Conservation (phyloP, 2,113 vertebrate species). For the Anguilla japonica region DNA sequence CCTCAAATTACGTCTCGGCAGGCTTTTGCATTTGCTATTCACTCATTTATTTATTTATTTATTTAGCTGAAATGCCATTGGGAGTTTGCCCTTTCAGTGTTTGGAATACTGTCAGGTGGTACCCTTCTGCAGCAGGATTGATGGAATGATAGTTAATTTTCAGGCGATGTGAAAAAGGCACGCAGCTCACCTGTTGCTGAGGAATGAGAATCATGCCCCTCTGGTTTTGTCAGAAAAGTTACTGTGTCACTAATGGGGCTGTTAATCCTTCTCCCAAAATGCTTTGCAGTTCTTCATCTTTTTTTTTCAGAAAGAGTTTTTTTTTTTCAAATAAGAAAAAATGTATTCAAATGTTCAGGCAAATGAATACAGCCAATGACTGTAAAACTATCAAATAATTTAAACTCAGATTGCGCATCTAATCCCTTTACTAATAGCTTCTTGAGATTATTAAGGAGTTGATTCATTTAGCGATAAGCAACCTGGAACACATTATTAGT, state of each 20-base stretch:
- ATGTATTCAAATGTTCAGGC: neutral
- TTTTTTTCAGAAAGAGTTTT: neutral
- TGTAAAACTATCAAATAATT: conserved; percentile 1
- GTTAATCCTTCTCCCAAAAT: no score
- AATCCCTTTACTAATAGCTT: conserved; percentile 1
- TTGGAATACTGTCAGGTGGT: neutral
- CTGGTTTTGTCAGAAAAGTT: no score
- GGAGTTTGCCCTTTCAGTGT: neutral
- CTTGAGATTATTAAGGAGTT: conserved; percentile 16
- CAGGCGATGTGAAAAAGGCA: neutral
- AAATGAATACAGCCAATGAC: neutral
- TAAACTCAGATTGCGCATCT: neutral
- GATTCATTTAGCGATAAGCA: conserved; percentile 16
- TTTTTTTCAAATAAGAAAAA: no score
- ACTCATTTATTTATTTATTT: no score
- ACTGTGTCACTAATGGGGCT: no score
- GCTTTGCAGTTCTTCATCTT: neutral
- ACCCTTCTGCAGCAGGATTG: neutral
- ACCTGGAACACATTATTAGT: conserved; percentile 15
- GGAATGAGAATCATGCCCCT: neutral
- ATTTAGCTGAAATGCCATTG: neutral
- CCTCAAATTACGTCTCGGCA: neutral
- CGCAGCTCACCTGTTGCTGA: neutral
- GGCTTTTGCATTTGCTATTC: neutral
- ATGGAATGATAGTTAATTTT: neutral